Evolutionary conservation across 2,888 invertebrate species (phyloP).

Genomic region (Colostygia pectinataria): DNA sequence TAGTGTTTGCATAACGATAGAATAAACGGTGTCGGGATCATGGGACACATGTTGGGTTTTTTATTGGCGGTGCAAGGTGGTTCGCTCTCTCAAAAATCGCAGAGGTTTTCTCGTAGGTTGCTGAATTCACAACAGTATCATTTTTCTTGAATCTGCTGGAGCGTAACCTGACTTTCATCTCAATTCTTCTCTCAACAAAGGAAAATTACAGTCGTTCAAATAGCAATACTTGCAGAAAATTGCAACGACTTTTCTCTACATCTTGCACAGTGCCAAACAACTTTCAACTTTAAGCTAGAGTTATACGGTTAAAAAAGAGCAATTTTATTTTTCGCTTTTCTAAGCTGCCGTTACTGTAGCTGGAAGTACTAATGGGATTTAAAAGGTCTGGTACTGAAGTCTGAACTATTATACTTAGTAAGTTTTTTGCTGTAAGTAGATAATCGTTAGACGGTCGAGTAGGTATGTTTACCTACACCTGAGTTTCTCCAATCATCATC

Average conservation of each 20-base stretch:
- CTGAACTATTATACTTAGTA: not conserved
- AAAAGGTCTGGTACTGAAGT: slow-evolving; percentile 10
- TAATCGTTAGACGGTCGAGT: too few species aligned
- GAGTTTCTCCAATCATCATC: too few species aligned
- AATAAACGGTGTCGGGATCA: too few species aligned
- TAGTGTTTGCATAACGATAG: too few species aligned
- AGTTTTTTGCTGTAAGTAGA: not conserved
- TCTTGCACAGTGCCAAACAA: slow-evolving; percentile 1
- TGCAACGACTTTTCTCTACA: slow-evolving; percentile 13
- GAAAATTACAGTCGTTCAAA: slow-evolving; percentile 28
- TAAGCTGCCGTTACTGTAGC: not conserved
- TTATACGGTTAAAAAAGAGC: not conserved
- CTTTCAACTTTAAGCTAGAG: slow-evolving; percentile 6
- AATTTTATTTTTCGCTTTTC: not conserved
- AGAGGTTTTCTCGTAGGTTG: not conserved
- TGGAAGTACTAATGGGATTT: slow-evolving; percentile 4
- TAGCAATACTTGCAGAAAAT: slow-evolving; percentile 25
- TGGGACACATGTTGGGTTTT: too few species aligned
- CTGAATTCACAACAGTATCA: slow-evolving; percentile 1
- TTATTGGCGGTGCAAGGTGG: too few species aligned
- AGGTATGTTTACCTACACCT: too few species aligned
- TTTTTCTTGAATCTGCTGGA: slow-evolving; percentile 8
- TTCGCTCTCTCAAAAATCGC: too few species aligned
- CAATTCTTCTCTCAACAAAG: slow-evolving; percentile 27
- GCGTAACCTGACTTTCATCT: slow-evolving; percentile 22